These are phyloP conservation scores for Osmerus eperlanus DNA, from an alignment of 2,113 vertebrate species.

Conservation along the genomic window DNA sequence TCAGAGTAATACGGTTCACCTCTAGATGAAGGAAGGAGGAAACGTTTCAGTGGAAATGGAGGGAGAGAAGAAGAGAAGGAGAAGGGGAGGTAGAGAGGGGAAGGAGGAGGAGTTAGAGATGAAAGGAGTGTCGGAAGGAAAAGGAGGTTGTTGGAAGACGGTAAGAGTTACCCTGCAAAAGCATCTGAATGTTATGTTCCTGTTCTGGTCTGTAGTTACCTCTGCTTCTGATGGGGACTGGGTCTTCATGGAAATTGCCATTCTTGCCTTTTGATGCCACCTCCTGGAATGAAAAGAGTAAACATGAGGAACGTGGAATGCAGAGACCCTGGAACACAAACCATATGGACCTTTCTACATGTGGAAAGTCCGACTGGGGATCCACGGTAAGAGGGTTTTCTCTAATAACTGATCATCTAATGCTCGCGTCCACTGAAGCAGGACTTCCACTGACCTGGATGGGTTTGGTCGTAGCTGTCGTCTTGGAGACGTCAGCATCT, in stretches of 20 bases:
- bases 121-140: too few species aligned
- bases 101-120: not conserved
- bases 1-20: conserved; percentile 79
- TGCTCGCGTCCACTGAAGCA: not conserved
- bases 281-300: conserved; percentile 63
- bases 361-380: too few species aligned
- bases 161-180: too few species aligned
- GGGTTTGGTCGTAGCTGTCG: not conserved
- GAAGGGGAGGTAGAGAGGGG: not conserved
- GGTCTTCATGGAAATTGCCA: conserved; percentile 65
- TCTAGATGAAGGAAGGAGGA: conserved; percentile 74
- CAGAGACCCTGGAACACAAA: too few species aligned
- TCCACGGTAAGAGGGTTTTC: too few species aligned
- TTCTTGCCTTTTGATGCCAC: conserved; percentile 68
- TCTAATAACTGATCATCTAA: too few species aligned
- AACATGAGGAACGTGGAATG: not conserved
- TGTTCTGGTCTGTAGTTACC: conserved; percentile 70
- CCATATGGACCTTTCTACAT: too few species aligned
- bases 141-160: too few species aligned
- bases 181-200: not conserved
- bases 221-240: conserved; percentile 70
- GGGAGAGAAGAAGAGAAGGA: not conserved
- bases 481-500: conserved; percentile 41
- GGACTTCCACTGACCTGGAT: conserved; percentile 12
- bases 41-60: not conserved